Evolutionary conservation across 1,140 invertebrate species (phyloP).

Genomic region (Octopus bimaculoides): DNA sequence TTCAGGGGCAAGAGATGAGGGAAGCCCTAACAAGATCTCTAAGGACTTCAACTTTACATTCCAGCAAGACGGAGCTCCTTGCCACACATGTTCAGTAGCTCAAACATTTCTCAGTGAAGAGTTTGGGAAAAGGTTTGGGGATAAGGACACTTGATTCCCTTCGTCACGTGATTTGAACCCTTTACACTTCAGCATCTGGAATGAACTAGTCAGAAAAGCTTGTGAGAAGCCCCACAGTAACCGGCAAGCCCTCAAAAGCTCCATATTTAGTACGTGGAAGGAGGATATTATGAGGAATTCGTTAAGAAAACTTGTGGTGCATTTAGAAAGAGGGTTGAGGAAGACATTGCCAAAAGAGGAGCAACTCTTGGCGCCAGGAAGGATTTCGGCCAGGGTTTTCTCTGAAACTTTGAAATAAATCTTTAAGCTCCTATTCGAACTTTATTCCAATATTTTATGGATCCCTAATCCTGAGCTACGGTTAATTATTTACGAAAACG

Average conservation of each 20-base stretch:
- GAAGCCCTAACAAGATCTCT: neutral
- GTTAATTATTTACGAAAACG: neutral
- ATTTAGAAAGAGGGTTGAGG: neutral
- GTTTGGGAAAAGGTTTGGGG: neutral
- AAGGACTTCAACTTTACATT: neutral
- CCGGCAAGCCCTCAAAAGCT: neutral
- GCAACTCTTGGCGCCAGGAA: too few relatives aligned
- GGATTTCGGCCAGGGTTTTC: too few relatives aligned
- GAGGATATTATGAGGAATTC: neutral
- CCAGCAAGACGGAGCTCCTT: neutral
- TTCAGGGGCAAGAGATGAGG: neutral
- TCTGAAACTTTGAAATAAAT: neutral
- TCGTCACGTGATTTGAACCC: neutral
- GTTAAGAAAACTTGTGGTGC: neutral
- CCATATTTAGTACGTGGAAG: neutral
- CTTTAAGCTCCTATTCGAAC: neutral
- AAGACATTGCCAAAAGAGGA: neutral
- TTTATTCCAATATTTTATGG: neutral
- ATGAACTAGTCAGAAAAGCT: neutral
- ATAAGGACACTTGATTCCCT: neutral
- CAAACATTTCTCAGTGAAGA: neutral
- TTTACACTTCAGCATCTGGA: neutral
- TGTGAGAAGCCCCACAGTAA: neutral
- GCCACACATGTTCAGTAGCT: neutral
- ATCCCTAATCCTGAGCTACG: neutral